Base-by-base conservation (phyloP, 2,113 vertebrate species). In the Leucosticte australis region DNA sequence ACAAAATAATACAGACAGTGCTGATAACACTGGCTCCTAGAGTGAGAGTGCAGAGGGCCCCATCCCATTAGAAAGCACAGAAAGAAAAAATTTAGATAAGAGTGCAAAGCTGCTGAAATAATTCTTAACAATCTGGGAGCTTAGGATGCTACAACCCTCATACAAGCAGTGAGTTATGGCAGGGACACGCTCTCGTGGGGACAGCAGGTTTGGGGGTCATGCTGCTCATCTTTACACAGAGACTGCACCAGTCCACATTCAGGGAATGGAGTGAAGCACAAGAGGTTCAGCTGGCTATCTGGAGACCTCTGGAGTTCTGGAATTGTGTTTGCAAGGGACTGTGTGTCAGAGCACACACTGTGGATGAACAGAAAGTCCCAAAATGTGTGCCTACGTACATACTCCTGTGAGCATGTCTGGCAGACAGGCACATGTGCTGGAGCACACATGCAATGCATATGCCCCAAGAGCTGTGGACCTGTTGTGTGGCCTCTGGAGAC, bases 121-220 rank as follows among this genome's bases (percentile, higher is more conserved):
- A 63, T 59, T 50, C 42, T 47, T 59, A 70, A 30, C 42, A 19
- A 50, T 47, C 31, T 41, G 15, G 5, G 39, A 56, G 17, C 14
- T 55, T 33, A 28, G 79, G 67, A 69, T 33, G 56, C 50, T 55
- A 35, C 46, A 75, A 14, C 7, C 26, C 30, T 37, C 26, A 19
- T 9, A 27, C 13, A n/a, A 47, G 46, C 57, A 64, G 53, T 4
- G 24, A 76, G 31, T n/a, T 60, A 7, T 0, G 0, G 20, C 16
- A 56, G 41, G 35, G 49, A 76, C 44, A 2, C 0, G 3, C 44
- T 62, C 4, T 89, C 33, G 28, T 70, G 55, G 8, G 15, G 21
- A 24, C 3, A 6, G 37, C n/a, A 80, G 44, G 80, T 59, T 50
- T 26, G 69, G 44, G 8, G n/a, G 27, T 20, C n/a, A 16, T 0